Base-by-base conservation (phyloP, 2,797 vertebrate genomes). In the Telmatherina bonti region DNA sequence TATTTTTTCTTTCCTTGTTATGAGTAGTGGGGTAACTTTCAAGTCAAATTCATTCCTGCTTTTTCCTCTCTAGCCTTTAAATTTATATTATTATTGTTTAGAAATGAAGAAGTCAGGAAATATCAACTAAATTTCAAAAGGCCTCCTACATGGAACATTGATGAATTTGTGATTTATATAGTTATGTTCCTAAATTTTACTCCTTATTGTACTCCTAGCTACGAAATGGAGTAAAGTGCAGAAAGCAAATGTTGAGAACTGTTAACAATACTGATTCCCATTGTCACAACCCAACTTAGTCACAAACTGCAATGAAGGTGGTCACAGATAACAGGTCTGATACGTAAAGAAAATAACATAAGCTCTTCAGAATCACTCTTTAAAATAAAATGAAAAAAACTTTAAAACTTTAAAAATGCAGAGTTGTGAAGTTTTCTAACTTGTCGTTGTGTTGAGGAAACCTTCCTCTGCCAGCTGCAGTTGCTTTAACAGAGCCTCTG, bases 401-500 rank as follows among this genome's bases (percentile, higher is more conserved):
- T 31, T 47, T 5, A 13, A 43, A 43, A n/a, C n/a, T 18, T 36
- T 16, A 16, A 86, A 88, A 85, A 30, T 78, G 84, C 89, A 80
- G 78, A 15, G 76, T 79, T 85, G 66, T 78, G 61, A 79, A 55
- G 59, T 90, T 86, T 85, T 70, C 67, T 51, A 67, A 83, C 79
- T 72, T 59, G 59, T 72, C 64, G 60, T 49, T 31, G 47, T 79
- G 76, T 81, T 84, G 60, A 69, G 77, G 57, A 84, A 81, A 81
- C 74, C 53, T 62, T 71, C 67, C 67, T 76, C 75, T 86, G 80
- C 82, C 88, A 90, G 85, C 70, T 86, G 73, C 64, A 82, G 90
- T 92, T 93, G 89, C 73, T 93, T 93, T 91, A 92, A 76, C 83
- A 66, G 75, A 94, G 88, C 82, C 79, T 63, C 74, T 85, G 72